Base-by-base conservation (phyloP, 1,140 invertebrate species). In the Ctenoplectra terminalis region DNA sequence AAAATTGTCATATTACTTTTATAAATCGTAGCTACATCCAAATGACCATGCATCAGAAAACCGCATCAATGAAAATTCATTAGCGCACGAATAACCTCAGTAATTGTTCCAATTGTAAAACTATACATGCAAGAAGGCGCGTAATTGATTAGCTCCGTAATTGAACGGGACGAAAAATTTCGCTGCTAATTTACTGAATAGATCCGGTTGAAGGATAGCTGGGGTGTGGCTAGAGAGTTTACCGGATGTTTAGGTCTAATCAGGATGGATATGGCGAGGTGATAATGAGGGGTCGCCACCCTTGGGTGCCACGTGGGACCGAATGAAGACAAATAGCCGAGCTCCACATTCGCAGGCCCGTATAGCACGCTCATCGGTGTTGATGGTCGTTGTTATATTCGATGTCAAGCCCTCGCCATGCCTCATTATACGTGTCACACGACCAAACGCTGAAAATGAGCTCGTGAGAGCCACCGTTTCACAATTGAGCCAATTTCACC, bases 301-400 rank as follows among this genome's bases (percentile, higher is more conserved):
- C 85, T 54, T 83, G 70, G 78, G 73, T 85, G 89, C 86, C 88
- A 89, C 88, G 81, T 86, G 88, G 84, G 81, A 82, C 86, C 87
- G 89, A 90, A 90, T 90, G 89, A 90, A 90, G 89, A 90, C 85
- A 89, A 88, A 90, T 90, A 89, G 89, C 88, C 81, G 77, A 80
- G 72, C 82, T 86, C 79, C 72, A 82, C 86, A 86, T 87, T 87
- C 87, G 78, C 83, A 85, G 40, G 34, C 43, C 71, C 72, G 75
- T 81, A 64, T 73, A 80, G 40, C 72, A 54, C 67, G 56, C 75
- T 64, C 76, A 84, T 88, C 85, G 70, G 71, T 81, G 85, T 56
- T 84, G 84, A 87, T 87, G 86, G 78, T 60, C 56, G 74, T 84
- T 87, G 86, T 87, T 81, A 87, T 86, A 87, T 87, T 87, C 74